Evolutionary conservation across 2,888 invertebrate species (phyloP), one percentile per base, ranked within the genome.

Genomic region (Epistrophe grossulariae): DNA sequence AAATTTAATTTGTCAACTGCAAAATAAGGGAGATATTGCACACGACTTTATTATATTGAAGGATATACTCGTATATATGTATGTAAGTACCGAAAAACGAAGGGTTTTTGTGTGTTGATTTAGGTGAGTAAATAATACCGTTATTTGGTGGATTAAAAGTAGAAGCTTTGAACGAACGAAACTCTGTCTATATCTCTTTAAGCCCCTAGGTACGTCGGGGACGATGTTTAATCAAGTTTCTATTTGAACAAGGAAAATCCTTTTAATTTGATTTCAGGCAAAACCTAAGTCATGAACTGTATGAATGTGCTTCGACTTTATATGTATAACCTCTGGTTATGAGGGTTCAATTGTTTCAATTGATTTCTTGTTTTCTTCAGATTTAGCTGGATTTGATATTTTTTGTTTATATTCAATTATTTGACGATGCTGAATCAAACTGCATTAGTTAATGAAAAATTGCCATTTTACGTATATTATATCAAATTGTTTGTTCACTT

Each of bases 91-190:
- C 24, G 1, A 31, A 31, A 48, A 17, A 31, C 11, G 40, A 28
- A 52, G 66, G 73, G 57, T 52, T 64, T 77, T 48, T n/a, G 40
- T 62, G 19, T 87, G 87, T 87, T 87, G 87, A 87, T 72, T 87
- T 87, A 87, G 87, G 87, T 83, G 87, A 68, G 87, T 59, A 83
- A 87, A 87, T 87, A 87, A 76, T 48, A 87, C 83, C 79, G 87
- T 87, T 87, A 87, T 87, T 83, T 76, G 83, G 74, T 79, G 79
- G 79, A 87, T 87, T 83, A 83, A 87, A 83, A 52, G 40, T 40
- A 62, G 68, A 59, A 38, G 70, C 64, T 70, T 55, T 38, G 55
- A 19, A 50, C 52, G 55, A 84, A 24, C 52, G 55, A 84, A 24
- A 74, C 48, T 35, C 3, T 10, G 8, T 31, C 28, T 45, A 24